Base-by-base conservation (phyloP, 2,888 invertebrate species). In the Drosophila diplacantha region DNA sequence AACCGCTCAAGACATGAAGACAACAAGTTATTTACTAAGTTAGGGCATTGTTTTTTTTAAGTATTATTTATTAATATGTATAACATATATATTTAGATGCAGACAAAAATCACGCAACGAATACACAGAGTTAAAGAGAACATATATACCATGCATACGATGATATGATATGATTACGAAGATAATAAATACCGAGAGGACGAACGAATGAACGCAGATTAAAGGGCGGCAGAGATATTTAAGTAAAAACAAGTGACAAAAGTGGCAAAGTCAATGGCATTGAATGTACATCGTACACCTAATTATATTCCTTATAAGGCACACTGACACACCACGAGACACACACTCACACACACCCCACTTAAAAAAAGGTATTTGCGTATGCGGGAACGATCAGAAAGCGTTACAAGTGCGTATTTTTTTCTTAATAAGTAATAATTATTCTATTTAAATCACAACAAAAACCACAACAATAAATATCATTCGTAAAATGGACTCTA, bases 391-490 rank as follows among this genome's bases (percentile, higher is more conserved):
- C 43, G 43, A 29, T 41, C 41, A n/a, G 50, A 67, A 47, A 44
- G 55, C 35, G 63, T 62, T 49, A 44, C 50, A 55, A 69, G 63
- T 55, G 68, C 55, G 59, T 69, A 73, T 73, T 75, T 77, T 80
- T 82, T 77, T 80, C 77, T 79, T 73, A 71, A 61, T 62, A 46
- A 46, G 44, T 46, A 68, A 63, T 64, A 72, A 80, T 76, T 71
- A 82, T 76, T 76, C 76, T 76, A 76, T 70, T 72, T 69, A 69
- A 76, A 66, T 62, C 69, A 75, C 71, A 71, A 75, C 54, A 79
- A 77, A 63, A 77, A 63, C 64, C 65, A 80, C 67, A 82, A 82
- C 70, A 77, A 77, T 77, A 77, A 76, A 77, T 77, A 77, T 82
- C 77, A 80, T 72, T 83, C 72, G 77, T 83, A 82, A 77, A 68